These are phyloP conservation scores for Eupithecia exiguata DNA, from an alignment of 2,888 invertebrate genomes.

Conservation along the genomic window DNA sequence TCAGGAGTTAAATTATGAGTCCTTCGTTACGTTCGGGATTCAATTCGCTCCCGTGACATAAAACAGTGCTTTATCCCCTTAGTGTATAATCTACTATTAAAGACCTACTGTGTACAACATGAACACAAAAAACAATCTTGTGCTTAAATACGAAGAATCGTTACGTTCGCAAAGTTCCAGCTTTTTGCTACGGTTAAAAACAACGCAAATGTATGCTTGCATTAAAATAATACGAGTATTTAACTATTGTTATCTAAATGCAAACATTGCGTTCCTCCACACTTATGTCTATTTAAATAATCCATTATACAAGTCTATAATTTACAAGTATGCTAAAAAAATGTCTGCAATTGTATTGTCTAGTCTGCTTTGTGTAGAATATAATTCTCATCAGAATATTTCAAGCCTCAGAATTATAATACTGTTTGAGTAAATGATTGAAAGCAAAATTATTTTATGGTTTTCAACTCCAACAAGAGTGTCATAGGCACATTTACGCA, in stretches of 20 bases:
- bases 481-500: not conserved
- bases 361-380: not conserved
- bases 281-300: slow-evolving; percentile 1
- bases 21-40: too few relatives aligned
- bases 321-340: not conserved
- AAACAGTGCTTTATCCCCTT: too few relatives aligned
- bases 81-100: too few relatives aligned
- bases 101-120: too few relatives aligned
- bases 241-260: not conserved
- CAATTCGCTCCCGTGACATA: too few relatives aligned
- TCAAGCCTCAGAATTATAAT: not conserved
- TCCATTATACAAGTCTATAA: not conserved
- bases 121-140: too few relatives aligned
- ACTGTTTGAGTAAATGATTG: not conserved
- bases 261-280: not conserved
- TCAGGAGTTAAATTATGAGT: too few relatives aligned
- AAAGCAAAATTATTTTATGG: not conserved
- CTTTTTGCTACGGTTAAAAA: not conserved
- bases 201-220: not conserved
- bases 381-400: not conserved
- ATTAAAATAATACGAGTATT: not conserved
- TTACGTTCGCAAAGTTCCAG: not conserved
- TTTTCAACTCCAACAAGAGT: not conserved
- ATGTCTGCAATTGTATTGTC: not conserved
- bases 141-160: too few relatives aligned